Evolutionary conservation across 1,140 invertebrate genomes (phyloP).

Genomic region (Melitaea cinxia): DNA sequence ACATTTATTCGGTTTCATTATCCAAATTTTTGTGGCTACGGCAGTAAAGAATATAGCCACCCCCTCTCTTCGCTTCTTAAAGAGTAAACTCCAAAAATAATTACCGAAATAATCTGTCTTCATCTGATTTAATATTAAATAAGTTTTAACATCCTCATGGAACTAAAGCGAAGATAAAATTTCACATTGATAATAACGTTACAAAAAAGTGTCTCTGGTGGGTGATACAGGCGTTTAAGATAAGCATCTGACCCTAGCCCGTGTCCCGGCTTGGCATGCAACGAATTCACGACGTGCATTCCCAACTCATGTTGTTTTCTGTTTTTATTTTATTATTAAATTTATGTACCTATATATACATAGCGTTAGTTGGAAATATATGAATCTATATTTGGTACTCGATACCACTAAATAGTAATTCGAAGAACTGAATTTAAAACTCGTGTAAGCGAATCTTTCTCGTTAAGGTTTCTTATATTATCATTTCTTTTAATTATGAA

Average conservation of each 20-base stretch:
- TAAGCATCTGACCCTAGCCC: slow-evolving; percentile 75
- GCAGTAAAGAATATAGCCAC: too few relatives aligned
- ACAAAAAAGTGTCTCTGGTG: slow-evolving; percentile 78
- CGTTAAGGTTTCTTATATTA: too few relatives aligned
- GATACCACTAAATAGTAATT: slow-evolving; percentile 2
- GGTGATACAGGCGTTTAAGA: slow-evolving; percentile 81
- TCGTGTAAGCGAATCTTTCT: background rate
- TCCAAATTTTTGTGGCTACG: too few relatives aligned
- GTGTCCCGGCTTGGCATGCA: slow-evolving; percentile 65
- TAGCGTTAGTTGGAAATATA: slow-evolving; percentile 22
- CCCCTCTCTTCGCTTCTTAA: too few relatives aligned
- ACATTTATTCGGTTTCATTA: too few relatives aligned
- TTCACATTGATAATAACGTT: slow-evolving; percentile 69
- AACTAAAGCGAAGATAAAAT: slow-evolving; percentile 54
- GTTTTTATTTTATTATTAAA: slow-evolving; percentile 67
- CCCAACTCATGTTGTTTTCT: slow-evolving; percentile 55
- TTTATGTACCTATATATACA: too few relatives aligned
- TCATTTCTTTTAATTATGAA: background rate
- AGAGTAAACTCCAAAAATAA: too few relatives aligned
- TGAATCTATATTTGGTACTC: slow-evolving; percentile 6
- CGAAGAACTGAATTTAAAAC: background rate
- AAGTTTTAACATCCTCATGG: slow-evolving; percentile 36
- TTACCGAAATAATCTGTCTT: slow-evolving; percentile 8
- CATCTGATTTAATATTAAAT: slow-evolving; percentile 34
- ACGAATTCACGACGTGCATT: slow-evolving; percentile 76